Conservation (phyloP, 2,888 invertebrate species). For the Smittia sp. region DNA sequence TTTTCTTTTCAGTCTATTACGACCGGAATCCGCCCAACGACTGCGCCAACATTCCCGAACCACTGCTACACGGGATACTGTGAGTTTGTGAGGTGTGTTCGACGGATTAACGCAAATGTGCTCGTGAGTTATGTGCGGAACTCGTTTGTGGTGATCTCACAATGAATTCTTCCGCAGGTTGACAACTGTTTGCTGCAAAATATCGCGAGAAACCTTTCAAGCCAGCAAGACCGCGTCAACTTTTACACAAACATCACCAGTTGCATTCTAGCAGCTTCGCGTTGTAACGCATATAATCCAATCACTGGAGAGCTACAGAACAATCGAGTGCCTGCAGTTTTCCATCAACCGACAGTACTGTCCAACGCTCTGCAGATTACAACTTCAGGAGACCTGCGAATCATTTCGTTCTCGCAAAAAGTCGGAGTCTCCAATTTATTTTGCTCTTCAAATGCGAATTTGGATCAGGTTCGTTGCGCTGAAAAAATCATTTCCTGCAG, state of each 20-base stretch:
- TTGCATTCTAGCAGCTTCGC: slow-evolving; percentile 62
- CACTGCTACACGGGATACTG: slow-evolving; percentile 61
- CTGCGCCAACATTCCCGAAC: slow-evolving; percentile 44
- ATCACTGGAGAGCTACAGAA: slow-evolving; percentile 62
- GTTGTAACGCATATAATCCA: slow-evolving; percentile 63
- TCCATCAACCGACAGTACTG: slow-evolving; percentile 14
- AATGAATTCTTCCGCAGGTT: slow-evolving; percentile 45
- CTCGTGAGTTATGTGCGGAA: slow-evolving; percentile 51
- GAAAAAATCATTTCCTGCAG: too few relatives aligned
- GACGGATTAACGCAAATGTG: slow-evolving; percentile 58
- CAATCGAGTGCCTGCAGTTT: background rate
- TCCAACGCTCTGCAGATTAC: slow-evolving; percentile 61
- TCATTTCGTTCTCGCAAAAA: slow-evolving; percentile 57
- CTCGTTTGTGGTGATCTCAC: too few relatives aligned
- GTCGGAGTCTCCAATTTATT: slow-evolving; percentile 57
- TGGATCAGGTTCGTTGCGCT: slow-evolving; percentile 54
- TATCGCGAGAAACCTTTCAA: slow-evolving; percentile 44
- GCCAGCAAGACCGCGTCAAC: slow-evolving; percentile 44
- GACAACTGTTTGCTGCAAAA: slow-evolving; percentile 45
- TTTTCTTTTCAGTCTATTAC: slow-evolving; percentile 41
- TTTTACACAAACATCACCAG: slow-evolving; percentile 64
- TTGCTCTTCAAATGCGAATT: slow-evolving; percentile 56
- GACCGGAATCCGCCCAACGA: slow-evolving; percentile 43
- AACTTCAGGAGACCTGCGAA: slow-evolving; percentile 57
- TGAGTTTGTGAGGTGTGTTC: slow-evolving; percentile 60